Base-by-base conservation (phyloP, 2,113 vertebrate species). In the Speoplatyrhinus poulsoni region DNA sequence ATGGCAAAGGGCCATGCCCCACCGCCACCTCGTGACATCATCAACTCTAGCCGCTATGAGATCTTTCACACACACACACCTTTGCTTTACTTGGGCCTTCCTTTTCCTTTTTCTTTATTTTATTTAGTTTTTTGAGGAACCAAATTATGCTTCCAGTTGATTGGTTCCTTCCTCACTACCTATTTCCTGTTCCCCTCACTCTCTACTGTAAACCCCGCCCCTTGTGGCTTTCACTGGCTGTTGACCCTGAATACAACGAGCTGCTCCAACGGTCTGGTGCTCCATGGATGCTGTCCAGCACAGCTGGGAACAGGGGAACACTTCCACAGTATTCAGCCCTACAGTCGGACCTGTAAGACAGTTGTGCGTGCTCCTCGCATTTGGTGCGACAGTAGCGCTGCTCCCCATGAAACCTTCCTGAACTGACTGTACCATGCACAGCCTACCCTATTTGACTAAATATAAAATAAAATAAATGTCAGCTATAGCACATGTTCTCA, bases 11-110 rank as follows among this genome's bases (percentile, higher is more conserved):
- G 88, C 92, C 93, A 69, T 93, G 93, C 85, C 92, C 94, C 87
- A 91, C 94, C 87, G 91, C 96, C 87, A 93, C 95, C 84, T 98
- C 96, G 91, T 99, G 98, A 99, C 95, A 94, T 93, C 94, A 92
- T 90, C 76, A 46, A 19, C 62, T 68, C 61, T 61, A 58, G 81
- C 75, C 70, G 11, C 79, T 69, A 73, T 65, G 70, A 82, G 73
- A 76, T 70, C 88, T 87, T 88, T 92, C 83, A 91, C 92, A 92
- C 90, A 26, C 26, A 26, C 26, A 26, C 26, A 26, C 89, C 50
- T 69, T 46, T 55, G 16, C 12, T 12, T 41, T 41, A 41, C 7
- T 6, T 41, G 36, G 36, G 56, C 17, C 16, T 26, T 26, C 26
- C 26, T 26, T 26, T 26, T 26, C 26, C 26, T 26, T 26, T 26